A percentile compares a stretch with the other conserved stretches of the same genome.
These are phyloP conservation scores for Drosophila ercepeae DNA, from an alignment of 1,140 invertebrate genomes.

Conservation along the genomic window DNA sequence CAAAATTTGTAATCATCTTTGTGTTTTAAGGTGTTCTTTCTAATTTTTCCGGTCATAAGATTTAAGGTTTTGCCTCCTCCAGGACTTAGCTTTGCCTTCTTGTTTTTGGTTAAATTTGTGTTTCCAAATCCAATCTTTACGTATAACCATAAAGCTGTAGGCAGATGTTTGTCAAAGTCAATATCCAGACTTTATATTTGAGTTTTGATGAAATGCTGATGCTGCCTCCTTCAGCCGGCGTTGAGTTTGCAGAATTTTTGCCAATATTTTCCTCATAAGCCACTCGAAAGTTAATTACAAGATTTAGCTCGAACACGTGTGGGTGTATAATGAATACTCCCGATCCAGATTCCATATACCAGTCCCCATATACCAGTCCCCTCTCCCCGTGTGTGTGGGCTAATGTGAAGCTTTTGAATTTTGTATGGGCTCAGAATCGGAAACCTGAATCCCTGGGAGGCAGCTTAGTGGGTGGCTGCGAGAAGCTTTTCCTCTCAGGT, in stretches of 20 bases:
- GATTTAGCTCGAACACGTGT: constrained; percentile 26
- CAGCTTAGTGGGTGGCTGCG: constrained; percentile 35
- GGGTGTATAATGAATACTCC: no score
- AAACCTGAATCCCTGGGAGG: constrained; percentile 20
- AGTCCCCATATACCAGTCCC: constrained; percentile 5
- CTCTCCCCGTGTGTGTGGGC: constrained; percentile 22
- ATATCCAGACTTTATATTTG: no score
- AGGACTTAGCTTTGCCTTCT: no score
- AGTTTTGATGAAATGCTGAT: constrained; percentile 38
- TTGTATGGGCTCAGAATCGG: constrained; percentile 32
- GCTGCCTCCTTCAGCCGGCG: background rate
- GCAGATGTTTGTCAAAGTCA: no score
- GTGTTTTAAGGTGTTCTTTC: no score
- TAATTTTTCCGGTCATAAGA: no score
- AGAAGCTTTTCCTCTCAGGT: constrained; percentile 40
- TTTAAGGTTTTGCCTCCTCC: no score
- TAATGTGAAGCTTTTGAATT: constrained; percentile 64
- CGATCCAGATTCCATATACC: constrained; percentile 14
- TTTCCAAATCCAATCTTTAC: no score
- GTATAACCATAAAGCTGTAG: no score
- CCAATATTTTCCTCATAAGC: constrained; percentile 60
- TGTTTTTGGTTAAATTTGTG: no score
- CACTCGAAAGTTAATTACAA: constrained; percentile 73
- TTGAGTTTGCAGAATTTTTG: constrained; percentile 40
- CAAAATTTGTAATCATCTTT: no score